Base-by-base conservation (phyloP, 2,113 vertebrate species). In the Lampris megalopsis region DNA sequence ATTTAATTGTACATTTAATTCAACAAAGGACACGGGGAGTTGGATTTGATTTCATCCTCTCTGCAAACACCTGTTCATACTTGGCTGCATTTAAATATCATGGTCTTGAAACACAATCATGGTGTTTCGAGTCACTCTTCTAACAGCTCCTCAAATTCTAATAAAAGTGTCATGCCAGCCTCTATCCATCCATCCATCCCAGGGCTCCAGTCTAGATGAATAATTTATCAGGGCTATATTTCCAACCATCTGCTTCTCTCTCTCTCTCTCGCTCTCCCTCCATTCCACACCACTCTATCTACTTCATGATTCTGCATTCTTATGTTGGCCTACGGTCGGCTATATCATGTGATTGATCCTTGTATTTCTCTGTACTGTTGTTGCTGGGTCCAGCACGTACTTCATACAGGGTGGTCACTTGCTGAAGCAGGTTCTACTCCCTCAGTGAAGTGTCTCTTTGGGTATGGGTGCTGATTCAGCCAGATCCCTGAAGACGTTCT, bases 221-320 rank as follows among this genome's bases (percentile, higher is more conserved):
- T 93, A 89, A 93, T 92, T 93, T 92, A 93, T 71, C 88, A 92
- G 89, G 45, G 86, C 86, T 91, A 88, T 87, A 88, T 89, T 87
- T 92, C 82, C 75, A 92, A 82, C 90, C 87, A 91, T 91, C 90
- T 92, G 85, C 83, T 86, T 85, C 85, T 61, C 82, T 67, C 82
- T 61, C 75, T 81, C 60, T n/a, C 70, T 76, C 71, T 57, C 75
- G 79, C 68, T 24, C 59, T 71, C 40, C 43, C 73, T 59, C 63
- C 41, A 59, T 65, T 79, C 50, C 61, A 57, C 40, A 41, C 24
- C 75, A 79, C 49, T 62, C 59, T 83, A 58, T 48, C 70, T 79
- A 82, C 56, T 64, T 86, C 78, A 43, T 54, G 6, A 60, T 65
- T 74, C 49, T 38, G 45, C 49, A 72, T 53, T 79, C 61, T 40